phyloP scores from a whole-genome alignment of 2,888 invertebrate genomes.

The Arrhopalites spinosus region DNA sequence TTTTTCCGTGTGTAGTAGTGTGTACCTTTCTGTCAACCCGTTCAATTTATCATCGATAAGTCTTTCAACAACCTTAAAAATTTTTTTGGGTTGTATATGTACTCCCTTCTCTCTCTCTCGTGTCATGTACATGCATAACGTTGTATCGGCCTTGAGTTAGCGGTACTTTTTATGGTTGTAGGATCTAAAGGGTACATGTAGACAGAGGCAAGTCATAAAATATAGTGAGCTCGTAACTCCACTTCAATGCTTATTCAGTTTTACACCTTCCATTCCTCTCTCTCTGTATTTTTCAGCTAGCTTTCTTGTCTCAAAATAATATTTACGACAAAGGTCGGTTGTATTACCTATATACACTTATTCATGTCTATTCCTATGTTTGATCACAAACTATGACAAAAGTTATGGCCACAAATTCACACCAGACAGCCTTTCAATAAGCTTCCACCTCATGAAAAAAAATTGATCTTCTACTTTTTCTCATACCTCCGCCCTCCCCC shows the following conservation, averaged over 20 bases:
- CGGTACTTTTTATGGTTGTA: too few species aligned
- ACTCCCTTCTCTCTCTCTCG: too few species aligned
- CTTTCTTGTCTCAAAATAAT: too few species aligned
- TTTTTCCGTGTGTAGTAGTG: conserved; percentile 38
- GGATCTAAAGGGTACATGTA: too few species aligned
- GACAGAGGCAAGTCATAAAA: too few species aligned
- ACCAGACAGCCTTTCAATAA: neutral
- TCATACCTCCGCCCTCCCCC: neutral
- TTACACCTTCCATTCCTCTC: neutral
- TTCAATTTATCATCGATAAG: conserved; percentile 42
- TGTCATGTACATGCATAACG: too few species aligned
- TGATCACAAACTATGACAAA: neutral
- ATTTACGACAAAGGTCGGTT: too few species aligned
- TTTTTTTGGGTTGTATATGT: neutral
- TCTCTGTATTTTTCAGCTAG: neutral
- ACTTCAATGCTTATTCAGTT: too few species aligned
- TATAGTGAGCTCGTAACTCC: too few species aligned
- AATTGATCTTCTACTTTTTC: neutral
- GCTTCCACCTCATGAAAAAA: neutral
- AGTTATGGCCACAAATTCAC: neutral
- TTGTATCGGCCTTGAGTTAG: too few species aligned
- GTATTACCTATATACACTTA: too few species aligned
- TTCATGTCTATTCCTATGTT: too few species aligned
- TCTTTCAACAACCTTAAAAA: conserved; percentile 11
- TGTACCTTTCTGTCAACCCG: conserved; percentile 41